Evolutionary conservation across 2,113 vertebrate species (phyloP).

Genomic region (Gambusia holbrooki): DNA sequence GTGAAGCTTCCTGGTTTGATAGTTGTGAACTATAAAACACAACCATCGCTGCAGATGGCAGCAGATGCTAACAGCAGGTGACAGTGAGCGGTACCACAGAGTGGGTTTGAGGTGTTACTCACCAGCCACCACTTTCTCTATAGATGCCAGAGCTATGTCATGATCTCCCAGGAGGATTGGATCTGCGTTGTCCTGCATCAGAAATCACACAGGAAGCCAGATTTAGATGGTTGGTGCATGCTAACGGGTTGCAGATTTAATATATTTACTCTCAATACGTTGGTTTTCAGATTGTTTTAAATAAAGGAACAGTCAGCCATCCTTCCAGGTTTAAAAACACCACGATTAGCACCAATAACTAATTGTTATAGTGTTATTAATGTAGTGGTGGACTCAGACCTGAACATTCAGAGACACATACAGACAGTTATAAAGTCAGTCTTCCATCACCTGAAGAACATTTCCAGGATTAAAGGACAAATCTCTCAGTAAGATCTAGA

Average conservation of each 20-base stretch:
- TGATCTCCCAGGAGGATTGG: conserved; percentile 81
- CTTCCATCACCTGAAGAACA: too few relatives aligned
- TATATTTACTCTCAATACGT: not conserved
- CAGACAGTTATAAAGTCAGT: too few relatives aligned
- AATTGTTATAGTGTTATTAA: too few relatives aligned
- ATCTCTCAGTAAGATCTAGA: too few relatives aligned
- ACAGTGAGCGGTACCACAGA: not conserved
- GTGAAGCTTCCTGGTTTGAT: too few relatives aligned
- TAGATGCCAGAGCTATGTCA: conserved; percentile 88
- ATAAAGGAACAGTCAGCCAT: too few relatives aligned
- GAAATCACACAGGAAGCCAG: not conserved
- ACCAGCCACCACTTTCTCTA: conserved; percentile 92
- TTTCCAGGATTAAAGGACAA: too few relatives aligned
- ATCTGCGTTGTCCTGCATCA: conserved; percentile 78
- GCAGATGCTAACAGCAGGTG: not conserved
- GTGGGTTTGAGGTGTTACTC: conserved; percentile 32
- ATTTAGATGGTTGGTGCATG: not conserved
- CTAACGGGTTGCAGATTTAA: not conserved
- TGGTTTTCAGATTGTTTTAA: not conserved
- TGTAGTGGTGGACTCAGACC: too few relatives aligned
- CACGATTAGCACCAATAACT: not conserved
- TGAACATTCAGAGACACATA: too few relatives aligned
- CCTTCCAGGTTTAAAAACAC: not conserved
- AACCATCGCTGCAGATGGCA: not conserved
- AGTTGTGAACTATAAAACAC: not conserved